Conservation (phyloP, 2,888 invertebrate species). For the Drosophila greeni region DNA sequence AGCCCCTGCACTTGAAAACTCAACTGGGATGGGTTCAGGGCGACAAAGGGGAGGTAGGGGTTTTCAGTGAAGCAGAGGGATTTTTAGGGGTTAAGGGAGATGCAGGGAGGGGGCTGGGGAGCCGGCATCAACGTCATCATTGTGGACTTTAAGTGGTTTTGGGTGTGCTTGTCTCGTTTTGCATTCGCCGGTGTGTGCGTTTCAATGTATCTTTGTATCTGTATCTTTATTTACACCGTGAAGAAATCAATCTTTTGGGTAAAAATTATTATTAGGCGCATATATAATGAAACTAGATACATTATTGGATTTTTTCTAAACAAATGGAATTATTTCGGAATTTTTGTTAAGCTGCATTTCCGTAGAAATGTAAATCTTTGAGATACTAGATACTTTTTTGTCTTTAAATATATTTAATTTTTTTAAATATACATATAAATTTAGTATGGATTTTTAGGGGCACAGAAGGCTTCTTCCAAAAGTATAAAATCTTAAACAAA, state of each 20-base stretch:
- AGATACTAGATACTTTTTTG: too few relatives aligned
- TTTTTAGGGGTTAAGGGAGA: background rate
- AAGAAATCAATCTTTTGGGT: background rate
- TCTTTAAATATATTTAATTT: too few relatives aligned
- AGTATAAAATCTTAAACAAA: too few relatives aligned
- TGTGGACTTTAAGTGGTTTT: slow-evolving; percentile 71
- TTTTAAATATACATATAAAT: too few relatives aligned
- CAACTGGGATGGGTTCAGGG: slow-evolving; percentile 66
- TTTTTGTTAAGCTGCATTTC: background rate
- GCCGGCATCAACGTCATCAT: slow-evolving; percentile 71
- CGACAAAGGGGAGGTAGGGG: slow-evolving; percentile 33
- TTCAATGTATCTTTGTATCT: slow-evolving; percentile 32
- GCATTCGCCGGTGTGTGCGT: slow-evolving; percentile 45
- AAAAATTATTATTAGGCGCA: background rate
- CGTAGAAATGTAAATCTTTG: too few relatives aligned
- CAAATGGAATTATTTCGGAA: background rate
- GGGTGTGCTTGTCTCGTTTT: slow-evolving; percentile 66
- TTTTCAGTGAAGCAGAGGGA: background rate
- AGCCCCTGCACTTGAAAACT: slow-evolving; percentile 69
- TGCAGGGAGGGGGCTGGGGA: slow-evolving; percentile 16
- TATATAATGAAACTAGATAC: background rate
- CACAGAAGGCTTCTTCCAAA: too few relatives aligned
- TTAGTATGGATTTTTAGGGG: too few relatives aligned
- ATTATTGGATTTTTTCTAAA: background rate
- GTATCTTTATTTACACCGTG: slow-evolving; percentile 10